These are phyloP conservation scores for Notechis scutatus DNA, from an alignment of 2,113 vertebrate species.

Conservation along the genomic window DNA sequence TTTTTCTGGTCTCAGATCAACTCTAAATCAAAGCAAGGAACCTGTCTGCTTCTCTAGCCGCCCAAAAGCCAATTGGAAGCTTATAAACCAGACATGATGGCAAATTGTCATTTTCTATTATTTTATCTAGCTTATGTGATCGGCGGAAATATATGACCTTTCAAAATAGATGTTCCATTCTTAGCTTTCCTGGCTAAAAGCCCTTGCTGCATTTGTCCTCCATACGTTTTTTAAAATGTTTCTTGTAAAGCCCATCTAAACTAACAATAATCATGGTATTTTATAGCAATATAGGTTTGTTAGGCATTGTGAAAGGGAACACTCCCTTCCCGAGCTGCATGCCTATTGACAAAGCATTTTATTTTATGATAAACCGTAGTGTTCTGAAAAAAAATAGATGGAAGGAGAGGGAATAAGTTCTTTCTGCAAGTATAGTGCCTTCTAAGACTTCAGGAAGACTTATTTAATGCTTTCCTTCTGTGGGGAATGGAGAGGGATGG, in stretches of 20 bases:
- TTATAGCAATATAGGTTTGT: conserved; percentile 3
- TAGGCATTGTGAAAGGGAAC: neutral
- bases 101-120: neutral
- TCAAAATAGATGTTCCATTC: neutral
- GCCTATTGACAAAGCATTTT: neutral
- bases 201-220: conserved; percentile 1
- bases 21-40: neutral
- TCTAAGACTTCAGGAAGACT: neutral
- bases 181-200: neutral
- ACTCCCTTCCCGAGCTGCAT: neutral
- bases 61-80: neutral
- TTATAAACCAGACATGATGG: neutral
- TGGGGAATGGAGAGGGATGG: neutral
- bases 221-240: neutral
- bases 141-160: neutral
- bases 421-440: neutral
- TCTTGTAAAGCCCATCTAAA: neutral
- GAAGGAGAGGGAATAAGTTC: neutral
- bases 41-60: neutral
- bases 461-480: neutral
- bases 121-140: neutral
- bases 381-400: neutral
- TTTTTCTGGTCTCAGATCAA: neutral
- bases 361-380: neutral
- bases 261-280: neutral